Evolutionary conservation across 2,888 invertebrate genomes (phyloP).

Genomic region (Esperia sulphurella): DNA sequence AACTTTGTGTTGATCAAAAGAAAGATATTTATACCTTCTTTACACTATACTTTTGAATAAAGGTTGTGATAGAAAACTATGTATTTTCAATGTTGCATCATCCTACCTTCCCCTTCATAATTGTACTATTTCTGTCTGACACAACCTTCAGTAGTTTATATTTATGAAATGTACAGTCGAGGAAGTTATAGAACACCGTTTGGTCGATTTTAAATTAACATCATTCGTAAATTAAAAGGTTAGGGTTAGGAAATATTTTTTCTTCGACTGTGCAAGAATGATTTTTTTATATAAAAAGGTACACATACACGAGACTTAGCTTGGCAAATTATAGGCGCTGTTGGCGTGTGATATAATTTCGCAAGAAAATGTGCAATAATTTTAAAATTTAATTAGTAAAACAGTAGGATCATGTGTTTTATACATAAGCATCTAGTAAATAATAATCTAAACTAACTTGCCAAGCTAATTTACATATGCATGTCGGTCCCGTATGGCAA

Average conservation of each 20-base stretch:
- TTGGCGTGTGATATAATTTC: no score
- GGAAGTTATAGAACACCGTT: neutral
- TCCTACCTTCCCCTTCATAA: conserved; percentile 29
- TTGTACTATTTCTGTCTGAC: conserved; percentile 4
- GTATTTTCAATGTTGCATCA: conserved; percentile 66
- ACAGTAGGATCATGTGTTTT: no score
- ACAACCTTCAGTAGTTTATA: conserved; percentile 3
- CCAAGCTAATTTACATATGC: no score
- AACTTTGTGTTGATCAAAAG: conserved; percentile 37
- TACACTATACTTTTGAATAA: conserved; percentile 60
- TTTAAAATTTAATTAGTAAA: no score
- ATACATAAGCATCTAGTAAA: neutral
- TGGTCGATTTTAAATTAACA: neutral
- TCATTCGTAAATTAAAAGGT: neutral
- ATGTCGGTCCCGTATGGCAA: no score
- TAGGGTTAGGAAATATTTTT: neutral
- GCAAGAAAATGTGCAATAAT: no score
- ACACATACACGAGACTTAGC: neutral
- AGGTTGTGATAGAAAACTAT: conserved; percentile 55
- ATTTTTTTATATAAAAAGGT: neutral
- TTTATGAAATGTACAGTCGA: neutral
- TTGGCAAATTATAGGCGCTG: no score
- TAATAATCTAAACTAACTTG: neutral
- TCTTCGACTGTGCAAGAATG: neutral
- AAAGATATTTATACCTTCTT: conserved; percentile 53